phyloP scores from a whole-genome alignment of 2,888 invertebrate species.

The Mesopsocus fuscifrons region DNA sequence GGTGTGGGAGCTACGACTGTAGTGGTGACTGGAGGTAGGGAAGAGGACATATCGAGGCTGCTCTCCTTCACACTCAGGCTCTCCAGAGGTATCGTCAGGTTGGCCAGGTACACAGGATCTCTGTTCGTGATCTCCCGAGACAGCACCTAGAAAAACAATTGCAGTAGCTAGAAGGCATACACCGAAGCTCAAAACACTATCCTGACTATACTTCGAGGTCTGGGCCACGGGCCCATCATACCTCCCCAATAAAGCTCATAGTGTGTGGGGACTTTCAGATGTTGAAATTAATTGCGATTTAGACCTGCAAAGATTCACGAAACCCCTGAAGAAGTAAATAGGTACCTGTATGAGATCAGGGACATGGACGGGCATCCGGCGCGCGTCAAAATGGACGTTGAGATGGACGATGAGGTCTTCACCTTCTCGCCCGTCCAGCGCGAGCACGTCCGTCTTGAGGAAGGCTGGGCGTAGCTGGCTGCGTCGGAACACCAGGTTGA shows the following conservation, averaged over 20 bases:
- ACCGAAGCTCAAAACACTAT: too few relatives aligned
- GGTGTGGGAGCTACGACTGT: conserved; percentile 20
- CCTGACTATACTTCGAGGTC: too few relatives aligned
- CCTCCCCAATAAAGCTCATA: too few relatives aligned
- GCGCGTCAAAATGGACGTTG: conserved; percentile 67
- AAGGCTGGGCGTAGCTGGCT: conserved; percentile 59
- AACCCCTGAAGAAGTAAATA: too few relatives aligned
- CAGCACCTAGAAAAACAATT: conserved; percentile 15
- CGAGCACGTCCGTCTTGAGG: conserved; percentile 59
- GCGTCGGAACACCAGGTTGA: conserved; percentile 52
- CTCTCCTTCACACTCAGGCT: conserved; percentile 44
- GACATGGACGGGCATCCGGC: conserved; percentile 43
- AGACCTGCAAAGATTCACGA: too few relatives aligned
- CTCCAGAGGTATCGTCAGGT: conserved; percentile 41
- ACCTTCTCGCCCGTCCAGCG: conserved; percentile 61
- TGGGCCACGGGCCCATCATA: too few relatives aligned
- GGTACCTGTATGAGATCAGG: conserved; percentile 18
- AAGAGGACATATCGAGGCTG: conserved; percentile 18
- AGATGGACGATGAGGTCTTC: conserved; percentile 66
- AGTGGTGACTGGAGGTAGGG: conserved; percentile 20
- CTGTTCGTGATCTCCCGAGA: conserved; percentile 37
- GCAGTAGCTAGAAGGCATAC: too few relatives aligned
- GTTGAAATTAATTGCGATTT: too few relatives aligned
- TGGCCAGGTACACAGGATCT: conserved; percentile 37
- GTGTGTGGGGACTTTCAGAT: too few relatives aligned